Conservation (phyloP, 2,888 invertebrate genomes). For the Antheraea yamamai region DNA sequence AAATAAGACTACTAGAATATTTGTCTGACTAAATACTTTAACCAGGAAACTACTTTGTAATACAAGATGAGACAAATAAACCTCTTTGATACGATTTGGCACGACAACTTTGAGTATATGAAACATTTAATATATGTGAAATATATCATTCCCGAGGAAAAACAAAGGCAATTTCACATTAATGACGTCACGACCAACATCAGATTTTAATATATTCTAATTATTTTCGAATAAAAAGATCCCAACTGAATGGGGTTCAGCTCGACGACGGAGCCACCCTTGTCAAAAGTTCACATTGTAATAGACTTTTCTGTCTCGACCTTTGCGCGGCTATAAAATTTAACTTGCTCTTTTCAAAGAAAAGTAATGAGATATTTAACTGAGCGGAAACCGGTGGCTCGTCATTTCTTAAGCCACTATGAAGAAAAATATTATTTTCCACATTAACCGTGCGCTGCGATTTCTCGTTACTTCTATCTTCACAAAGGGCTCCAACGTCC, state of each 20-base stretch:
- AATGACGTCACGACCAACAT: neutral
- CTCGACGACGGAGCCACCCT: conserved; percentile 46
- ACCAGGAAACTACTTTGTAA: neutral
- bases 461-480: conserved; percentile 51
- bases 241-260: conserved; percentile 56
- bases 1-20: too few relatives aligned
- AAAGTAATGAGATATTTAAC: conserved; percentile 79
- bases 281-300: conserved; percentile 73
- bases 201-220: conserved; percentile 59
- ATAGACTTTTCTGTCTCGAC: conserved; percentile 71
- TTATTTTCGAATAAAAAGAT: conserved; percentile 68
- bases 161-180: conserved; percentile 29
- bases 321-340: conserved; percentile 68
- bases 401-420: conserved; percentile 55
- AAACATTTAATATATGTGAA: neutral
- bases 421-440: conserved; percentile 67
- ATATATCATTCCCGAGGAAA: conserved; percentile 36
- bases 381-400: conserved; percentile 69
- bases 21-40: too few relatives aligned
- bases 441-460: conserved; percentile 52
- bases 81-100: neutral
- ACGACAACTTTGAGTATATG: neutral
- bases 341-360: conserved; percentile 73
- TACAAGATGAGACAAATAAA: neutral
- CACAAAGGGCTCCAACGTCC: conserved; percentile 56